Percentiles rank a stretch among this genome's conserved stretches.
Conservation (phyloP, 23 tunicate genomes). For the Trididemnum miniatum region DNA sequence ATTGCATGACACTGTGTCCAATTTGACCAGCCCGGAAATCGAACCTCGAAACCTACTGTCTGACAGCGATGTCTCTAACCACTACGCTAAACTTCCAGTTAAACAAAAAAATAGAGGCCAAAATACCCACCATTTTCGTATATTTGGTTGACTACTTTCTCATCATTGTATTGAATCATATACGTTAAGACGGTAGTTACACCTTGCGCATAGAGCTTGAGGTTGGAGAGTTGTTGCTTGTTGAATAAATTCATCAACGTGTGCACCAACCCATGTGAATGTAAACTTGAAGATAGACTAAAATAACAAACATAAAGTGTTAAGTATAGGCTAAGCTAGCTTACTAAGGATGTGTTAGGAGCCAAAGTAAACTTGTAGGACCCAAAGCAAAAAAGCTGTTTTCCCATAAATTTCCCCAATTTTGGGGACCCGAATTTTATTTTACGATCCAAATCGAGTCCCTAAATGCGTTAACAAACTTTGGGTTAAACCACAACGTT, state of each 20-base stretch:
- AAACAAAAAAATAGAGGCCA: neutral
- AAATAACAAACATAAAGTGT: neutral
- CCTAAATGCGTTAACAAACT: too few relatives aligned
- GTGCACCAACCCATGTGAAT: constrained; percentile 60
- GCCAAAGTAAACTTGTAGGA: too few relatives aligned
- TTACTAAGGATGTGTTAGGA: too few relatives aligned
- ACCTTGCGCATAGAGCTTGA: constrained; percentile 62
- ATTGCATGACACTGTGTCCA: neutral
- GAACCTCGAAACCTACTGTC: neutral
- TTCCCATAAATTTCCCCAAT: too few relatives aligned
- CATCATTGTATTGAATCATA: constrained; percentile 39
- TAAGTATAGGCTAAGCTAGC: too few relatives aligned
- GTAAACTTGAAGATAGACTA: constrained; percentile 34
- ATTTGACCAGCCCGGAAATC: neutral
- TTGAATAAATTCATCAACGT: constrained; percentile 48
- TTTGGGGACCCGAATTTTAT: too few relatives aligned
- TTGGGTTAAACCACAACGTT: too few relatives aligned
- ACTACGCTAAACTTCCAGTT: neutral
- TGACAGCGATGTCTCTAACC: neutral
- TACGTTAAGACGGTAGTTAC: constrained; percentile 52
- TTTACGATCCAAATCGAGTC: too few relatives aligned
- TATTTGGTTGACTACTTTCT: constrained; percentile 32
- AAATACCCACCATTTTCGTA: constrained; percentile 61
- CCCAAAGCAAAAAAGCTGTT: too few relatives aligned
- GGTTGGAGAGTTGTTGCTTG: constrained; percentile 42